These are phyloP conservation scores for Leucoptera coffeella DNA, from an alignment of 2,888 invertebrate species.

Conservation along the genomic window DNA sequence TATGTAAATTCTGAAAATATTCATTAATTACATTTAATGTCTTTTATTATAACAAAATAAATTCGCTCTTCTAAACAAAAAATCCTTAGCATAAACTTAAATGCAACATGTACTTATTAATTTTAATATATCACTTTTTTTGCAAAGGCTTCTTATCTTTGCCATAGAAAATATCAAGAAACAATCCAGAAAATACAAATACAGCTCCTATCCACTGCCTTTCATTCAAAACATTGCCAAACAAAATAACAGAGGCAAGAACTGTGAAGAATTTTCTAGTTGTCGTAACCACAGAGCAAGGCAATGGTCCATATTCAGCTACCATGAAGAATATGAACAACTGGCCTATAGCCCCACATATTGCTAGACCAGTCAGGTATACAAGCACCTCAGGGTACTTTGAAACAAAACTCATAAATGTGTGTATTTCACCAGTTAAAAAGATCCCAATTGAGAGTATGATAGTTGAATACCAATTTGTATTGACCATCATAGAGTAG, in stretches of 20 bases:
- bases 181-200: constrained; percentile 77
- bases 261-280: constrained; percentile 98
- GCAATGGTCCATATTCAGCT: constrained; percentile 88
- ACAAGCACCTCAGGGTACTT: constrained; percentile 71
- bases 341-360: constrained; percentile 90
- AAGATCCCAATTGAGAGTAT: constrained; percentile 68
- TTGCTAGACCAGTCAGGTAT: constrained; percentile 68
- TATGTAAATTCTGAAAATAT: too few relatives aligned
- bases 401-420: constrained; percentile 72
- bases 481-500: constrained; percentile 91
- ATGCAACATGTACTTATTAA: too few relatives aligned
- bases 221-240: constrained; percentile 72
- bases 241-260: constrained; percentile 84
- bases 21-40: too few relatives aligned
- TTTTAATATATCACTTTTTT: too few relatives aligned
- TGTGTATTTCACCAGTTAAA: constrained; percentile 74
- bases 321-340: constrained; percentile 94
- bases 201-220: constrained; percentile 88
- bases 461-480: constrained; percentile 78
- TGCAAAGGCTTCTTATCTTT: constrained; percentile 28
- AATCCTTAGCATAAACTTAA: too few relatives aligned
- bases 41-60: too few relatives aligned
- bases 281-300: constrained; percentile 95
- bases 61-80: too few relatives aligned
- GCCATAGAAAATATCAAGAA: constrained; percentile 69